Percentiles rank a stretch among this genome's conserved stretches.
These are phyloP conservation scores for Acleris literana DNA, from an alignment of 2,888 invertebrate species.

Conservation along the genomic window DNA sequence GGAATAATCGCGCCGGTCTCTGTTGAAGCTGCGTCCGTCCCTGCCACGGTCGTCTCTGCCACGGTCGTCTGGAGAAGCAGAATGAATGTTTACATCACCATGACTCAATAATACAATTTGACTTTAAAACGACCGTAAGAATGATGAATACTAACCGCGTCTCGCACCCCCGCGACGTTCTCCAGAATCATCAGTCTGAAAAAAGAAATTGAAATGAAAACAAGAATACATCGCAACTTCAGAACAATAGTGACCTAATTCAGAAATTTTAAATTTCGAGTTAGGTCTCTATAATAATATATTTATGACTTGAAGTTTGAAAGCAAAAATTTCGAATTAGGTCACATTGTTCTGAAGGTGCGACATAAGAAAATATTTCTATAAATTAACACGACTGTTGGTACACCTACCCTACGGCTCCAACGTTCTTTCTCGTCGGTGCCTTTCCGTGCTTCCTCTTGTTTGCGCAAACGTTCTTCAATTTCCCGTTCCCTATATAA, in stretches of 20 bases:
- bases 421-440: constrained; percentile 75
- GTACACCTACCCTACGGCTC: constrained; percentile 62
- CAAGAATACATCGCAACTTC: too few relatives aligned
- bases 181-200: constrained; percentile 74
- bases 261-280: too few relatives aligned
- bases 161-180: constrained; percentile 70
- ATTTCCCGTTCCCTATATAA: constrained; percentile 90
- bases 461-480: constrained; percentile 91
- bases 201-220: constrained; percentile 38
- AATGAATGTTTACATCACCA: not conserved
- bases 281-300: too few relatives aligned
- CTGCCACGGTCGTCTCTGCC: constrained; percentile 36
- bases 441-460: constrained; percentile 73
- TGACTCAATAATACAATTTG: not conserved
- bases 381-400: not conserved
- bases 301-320: too few relatives aligned
- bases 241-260: too few relatives aligned
- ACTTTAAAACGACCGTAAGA: not conserved
- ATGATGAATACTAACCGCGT: constrained; percentile 61
- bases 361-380: too few relatives aligned
- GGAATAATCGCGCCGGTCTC: constrained; percentile 47
- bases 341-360: too few relatives aligned
- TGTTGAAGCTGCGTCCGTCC: constrained; percentile 46
- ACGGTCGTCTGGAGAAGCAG: constrained; percentile 19
- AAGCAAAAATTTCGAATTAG: too few relatives aligned